These are phyloP conservation scores for Ctenosaura bakeri DNA, from an alignment of 2,797 vertebrate genomes.

Conservation along the genomic window DNA sequence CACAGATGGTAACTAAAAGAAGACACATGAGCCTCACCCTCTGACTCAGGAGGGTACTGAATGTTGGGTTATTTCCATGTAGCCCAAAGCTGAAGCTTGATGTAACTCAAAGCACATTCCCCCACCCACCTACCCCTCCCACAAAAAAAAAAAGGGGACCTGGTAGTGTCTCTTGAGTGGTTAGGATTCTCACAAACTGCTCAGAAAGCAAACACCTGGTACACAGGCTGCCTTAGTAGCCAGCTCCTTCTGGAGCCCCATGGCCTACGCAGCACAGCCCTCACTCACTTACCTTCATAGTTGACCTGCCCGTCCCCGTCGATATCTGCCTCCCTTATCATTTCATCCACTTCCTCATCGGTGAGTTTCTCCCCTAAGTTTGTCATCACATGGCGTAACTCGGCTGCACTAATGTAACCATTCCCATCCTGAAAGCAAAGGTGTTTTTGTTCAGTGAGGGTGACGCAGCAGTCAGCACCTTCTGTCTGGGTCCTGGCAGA, in stretches of 20 bases:
- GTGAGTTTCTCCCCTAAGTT: slow-evolving; percentile 93
- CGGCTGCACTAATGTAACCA: slow-evolving; percentile 91
- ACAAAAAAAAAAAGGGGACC: no score
- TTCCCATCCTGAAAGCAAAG: slow-evolving; percentile 86
- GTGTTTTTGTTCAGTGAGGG: not conserved
- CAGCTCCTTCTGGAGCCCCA: no score
- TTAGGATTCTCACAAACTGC: not conserved
- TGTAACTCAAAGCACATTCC: not conserved
- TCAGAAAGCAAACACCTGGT: not conserved
- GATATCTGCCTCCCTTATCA: slow-evolving; percentile 93
- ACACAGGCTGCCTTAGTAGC: not conserved
- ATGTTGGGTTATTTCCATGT: not conserved
- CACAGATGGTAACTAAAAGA: no score
- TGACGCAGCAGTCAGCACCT: fast-evolving
- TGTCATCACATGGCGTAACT: slow-evolving; percentile 93
- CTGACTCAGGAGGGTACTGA: not conserved
- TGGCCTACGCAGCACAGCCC: not conserved
- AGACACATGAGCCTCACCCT: no score
- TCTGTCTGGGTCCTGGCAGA: no score
- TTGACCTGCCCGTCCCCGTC: slow-evolving; percentile 93
- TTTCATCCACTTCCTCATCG: slow-evolving; percentile 92
- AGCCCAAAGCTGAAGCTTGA: not conserved
- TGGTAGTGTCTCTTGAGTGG: not conserved
- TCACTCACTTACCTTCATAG: slow-evolving; percentile 86
- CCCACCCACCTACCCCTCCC: no score